phyloP scores from a whole-genome alignment of 2,888 invertebrate species.

The Biston stratarius region DNA sequence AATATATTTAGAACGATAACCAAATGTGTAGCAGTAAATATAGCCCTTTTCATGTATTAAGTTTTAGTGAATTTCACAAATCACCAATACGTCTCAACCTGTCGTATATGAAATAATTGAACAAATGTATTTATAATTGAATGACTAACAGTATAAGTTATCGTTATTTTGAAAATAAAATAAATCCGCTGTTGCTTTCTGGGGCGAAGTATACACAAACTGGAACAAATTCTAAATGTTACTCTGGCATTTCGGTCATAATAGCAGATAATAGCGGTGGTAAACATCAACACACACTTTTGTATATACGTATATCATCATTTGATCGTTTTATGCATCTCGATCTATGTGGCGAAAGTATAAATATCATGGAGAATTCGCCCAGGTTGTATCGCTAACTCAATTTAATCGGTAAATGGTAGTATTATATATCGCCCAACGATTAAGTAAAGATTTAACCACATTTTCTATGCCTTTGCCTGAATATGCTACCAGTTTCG shows the following conservation, averaged over 20 bases:
- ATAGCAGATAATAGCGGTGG: slow-evolving; percentile 49
- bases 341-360: not conserved
- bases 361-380: not conserved
- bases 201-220: slow-evolving; percentile 70
- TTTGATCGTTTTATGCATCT: slow-evolving; percentile 22
- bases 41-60: no score
- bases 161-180: not conserved
- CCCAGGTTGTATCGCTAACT: no score
- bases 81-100: no score
- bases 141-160: no score
- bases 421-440: no score
- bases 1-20: no score
- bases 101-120: no score
- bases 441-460: no score
- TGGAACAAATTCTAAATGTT: slow-evolving; percentile 77
- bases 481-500: not conserved
- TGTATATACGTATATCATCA: slow-evolving; percentile 20
- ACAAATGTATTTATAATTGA: no score
- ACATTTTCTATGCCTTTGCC: no score
- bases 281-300: slow-evolving; percentile 30
- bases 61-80: no score
- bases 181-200: slow-evolving; percentile 52
- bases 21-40: no score
- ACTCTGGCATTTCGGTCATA: slow-evolving; percentile 72
- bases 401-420: not conserved